Evolutionary conservation across 2,888 invertebrate genomes (phyloP), one percentile per base, ranked within the genome.

Genomic region (Quadriops clusia): DNA sequence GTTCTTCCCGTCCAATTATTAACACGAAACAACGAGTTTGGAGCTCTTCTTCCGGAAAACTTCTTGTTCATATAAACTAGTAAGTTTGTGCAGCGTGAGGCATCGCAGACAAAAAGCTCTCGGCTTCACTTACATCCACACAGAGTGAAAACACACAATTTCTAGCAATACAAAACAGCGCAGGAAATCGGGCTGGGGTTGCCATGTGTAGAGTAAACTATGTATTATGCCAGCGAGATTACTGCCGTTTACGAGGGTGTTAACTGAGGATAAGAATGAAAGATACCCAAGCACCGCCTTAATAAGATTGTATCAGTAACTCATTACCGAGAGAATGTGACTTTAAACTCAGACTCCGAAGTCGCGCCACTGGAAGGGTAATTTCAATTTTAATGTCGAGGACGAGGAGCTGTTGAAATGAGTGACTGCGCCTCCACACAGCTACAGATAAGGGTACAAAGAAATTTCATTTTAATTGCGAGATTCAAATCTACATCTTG

Each of bases 271-370:
- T 50, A 50, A 48, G 50, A 47, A 47, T 46, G 46, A 44, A 43
- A 46, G 49, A 49, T 46, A 47, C 43, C 42, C 46, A 32, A 42
- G 44, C 40, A 40, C 40, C 34, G 45, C 47, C 45, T 44, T 50
- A 52, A 52, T 49, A 50, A 52, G 52, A 52, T 52, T 47, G 45
- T 52, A 52, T 52, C 52, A 49, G 49, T 50, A 50, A 50, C 51
- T 51, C 51, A 52, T 52, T 52, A 52, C 46, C 34, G 43, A 43
- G 41, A 41, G 47, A 49, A 49, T 49, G 48, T 38, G 45, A 45
- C 43, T 41, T 43, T 41, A 43, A 43, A 43, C 40, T 41, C 36
- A 38, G 33, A 38, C 39, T 32, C 34, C 31, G 31, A 33, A 34
- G 40, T 39, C 36, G 36, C 21, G 29, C 36, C 38, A 36, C 28